phyloP scores from a whole-genome alignment of 2,888 invertebrate genomes.

The Caenorhabditis virilis region DNA sequence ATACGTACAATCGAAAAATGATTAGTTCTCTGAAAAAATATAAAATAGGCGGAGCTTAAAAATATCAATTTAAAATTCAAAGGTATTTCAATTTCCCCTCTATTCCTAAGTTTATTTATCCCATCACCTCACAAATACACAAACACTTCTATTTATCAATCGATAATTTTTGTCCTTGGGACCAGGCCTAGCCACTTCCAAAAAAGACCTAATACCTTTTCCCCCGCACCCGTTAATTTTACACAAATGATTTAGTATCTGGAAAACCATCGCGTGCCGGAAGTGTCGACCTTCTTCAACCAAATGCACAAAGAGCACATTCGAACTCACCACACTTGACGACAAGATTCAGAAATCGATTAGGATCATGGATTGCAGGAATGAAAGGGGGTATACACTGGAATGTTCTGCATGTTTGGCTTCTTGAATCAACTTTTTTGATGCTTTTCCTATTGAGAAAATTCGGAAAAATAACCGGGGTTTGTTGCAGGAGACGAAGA shows the following conservation, averaged over 20 bases:
- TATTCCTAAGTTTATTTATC: background rate
- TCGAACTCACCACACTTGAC: slow-evolving; percentile 48
- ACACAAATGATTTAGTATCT: too few species aligned
- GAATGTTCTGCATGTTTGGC: background rate
- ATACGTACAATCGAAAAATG: too few species aligned
- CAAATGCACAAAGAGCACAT: slow-evolving; percentile 33
- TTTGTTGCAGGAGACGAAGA: slow-evolving; percentile 45
- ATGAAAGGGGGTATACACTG: slow-evolving; percentile 43
- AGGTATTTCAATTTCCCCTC: too few species aligned
- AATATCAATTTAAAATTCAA: too few species aligned
- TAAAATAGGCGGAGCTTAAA: too few species aligned
- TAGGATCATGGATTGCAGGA: slow-evolving; percentile 60
- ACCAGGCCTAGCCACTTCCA: too few species aligned
- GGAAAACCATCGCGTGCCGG: slow-evolving; percentile 28
- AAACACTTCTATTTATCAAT: slow-evolving; percentile 29
- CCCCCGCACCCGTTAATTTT: too few species aligned
- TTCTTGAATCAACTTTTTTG: slow-evolving; percentile 4
- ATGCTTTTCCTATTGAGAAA: background rate
- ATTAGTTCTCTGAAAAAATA: too few species aligned
- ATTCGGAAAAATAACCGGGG: background rate
- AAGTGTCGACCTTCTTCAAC: slow-evolving; percentile 39
- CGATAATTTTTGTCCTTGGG: too few species aligned
- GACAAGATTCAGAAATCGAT: slow-evolving; percentile 50
- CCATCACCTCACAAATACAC: slow-evolving; percentile 5
- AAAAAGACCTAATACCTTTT: too few species aligned